phyloP scores from a whole-genome alignment of 2,888 invertebrate species.

The Dasysyrphus tricinctus region DNA sequence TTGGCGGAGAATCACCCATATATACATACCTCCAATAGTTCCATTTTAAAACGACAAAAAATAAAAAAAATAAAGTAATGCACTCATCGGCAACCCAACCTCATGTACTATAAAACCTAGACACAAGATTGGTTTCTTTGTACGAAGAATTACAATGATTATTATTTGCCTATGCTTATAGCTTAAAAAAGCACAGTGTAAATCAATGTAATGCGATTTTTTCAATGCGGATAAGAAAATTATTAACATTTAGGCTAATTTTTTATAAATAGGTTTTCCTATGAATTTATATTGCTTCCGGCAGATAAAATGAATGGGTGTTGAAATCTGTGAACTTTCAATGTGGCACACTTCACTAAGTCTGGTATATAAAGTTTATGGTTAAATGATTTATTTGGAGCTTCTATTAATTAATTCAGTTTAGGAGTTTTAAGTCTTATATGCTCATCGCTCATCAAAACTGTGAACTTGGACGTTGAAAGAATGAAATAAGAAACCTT shows the following conservation, averaged over 20 bases:
- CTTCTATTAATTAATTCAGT: conserved; percentile 13
- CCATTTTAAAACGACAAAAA: no score
- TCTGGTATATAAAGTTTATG: neutral
- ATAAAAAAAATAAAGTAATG: no score
- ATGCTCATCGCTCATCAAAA: conserved; percentile 14
- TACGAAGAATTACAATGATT: no score
- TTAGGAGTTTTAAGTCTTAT: neutral
- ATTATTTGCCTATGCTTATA: no score
- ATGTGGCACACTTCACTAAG: conserved; percentile 3
- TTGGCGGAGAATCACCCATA: no score
- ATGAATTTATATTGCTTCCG: conserved; percentile 30
- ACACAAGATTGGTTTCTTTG: no score
- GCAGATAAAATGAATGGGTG: conserved; percentile 27
- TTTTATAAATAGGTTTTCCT: neutral
- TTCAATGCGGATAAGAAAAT: conserved; percentile 43
- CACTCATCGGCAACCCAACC: no score
- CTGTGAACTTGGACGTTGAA: conserved; percentile 33
- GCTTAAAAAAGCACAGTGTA: conserved; percentile 2
- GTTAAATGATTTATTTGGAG: neutral
- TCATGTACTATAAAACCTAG: no score
- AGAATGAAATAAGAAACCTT: conserved; percentile 19
- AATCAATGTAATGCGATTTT: conserved; percentile 39
- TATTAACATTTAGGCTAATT: conserved; percentile 38
- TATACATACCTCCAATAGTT: no score
- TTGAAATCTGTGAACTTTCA: conserved; percentile 16